Evolutionary conservation across 1,140 invertebrate genomes (phyloP), one percentile per base, ranked within the genome.

Genomic region (Panulirus ornatus): DNA sequence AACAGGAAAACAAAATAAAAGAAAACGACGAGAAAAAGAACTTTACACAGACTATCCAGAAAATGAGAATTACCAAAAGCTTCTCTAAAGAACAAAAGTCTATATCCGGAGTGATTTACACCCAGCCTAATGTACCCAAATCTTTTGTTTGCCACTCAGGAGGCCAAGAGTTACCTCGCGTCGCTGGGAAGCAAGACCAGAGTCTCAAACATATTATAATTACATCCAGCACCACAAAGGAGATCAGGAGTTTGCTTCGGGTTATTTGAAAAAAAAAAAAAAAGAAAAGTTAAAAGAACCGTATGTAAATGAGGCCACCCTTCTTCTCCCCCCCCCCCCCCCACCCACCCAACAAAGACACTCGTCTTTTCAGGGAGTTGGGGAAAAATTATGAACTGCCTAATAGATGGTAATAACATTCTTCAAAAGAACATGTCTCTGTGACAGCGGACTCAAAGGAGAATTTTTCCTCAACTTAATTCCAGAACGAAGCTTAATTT

Each of bases 371-470:
- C 42, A 79, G 76, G 42, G 44, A n/a, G 42, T n/a, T 51, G n/a
- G 34, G 44, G 42, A 79, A 79, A 79, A 79, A 79, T 79, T 79
- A 79, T 79, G 76, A 79, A 79, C 76, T 51, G 44, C 76, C 76
- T 79, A 79, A 79, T 79, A 79, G 76, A 79, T 79, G 76, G 34
- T 79, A 51, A 79, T 79, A 79, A 79, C 76, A 79, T 79, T 51
- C 76, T 40, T 79, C 76, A 79, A 47, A 79, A 51, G 51, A 51
- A 79, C 76, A 36, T 44, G 76, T 51, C 16, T n/a, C 19, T 30
- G 42, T 40, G 54, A 58, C 54, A 58, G 19, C 54, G 14, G 54
- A 58, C 54, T 19, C 54, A 58, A 14, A 58, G 19, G 19, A 58
- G 3, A 58, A 19, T 14, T 22, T 19, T 22, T 58, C 54, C 14